Conservation (phyloP, 2,888 invertebrate species). For the Chymomyza fuscimana region DNA sequence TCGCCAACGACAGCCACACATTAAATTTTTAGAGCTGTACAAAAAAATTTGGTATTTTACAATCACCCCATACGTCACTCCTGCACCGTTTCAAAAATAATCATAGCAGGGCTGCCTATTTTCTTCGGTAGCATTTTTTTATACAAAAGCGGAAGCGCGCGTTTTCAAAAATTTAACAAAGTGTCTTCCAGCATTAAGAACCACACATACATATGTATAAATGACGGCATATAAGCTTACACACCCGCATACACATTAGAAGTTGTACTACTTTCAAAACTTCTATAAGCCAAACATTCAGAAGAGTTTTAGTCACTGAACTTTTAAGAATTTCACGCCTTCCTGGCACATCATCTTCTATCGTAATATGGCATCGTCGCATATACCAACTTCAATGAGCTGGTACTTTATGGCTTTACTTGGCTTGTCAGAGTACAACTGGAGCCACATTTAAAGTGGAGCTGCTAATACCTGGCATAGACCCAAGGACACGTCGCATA, state of each 20-base stretch:
- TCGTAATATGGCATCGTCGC: not conserved
- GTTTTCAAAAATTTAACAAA: too few relatives aligned
- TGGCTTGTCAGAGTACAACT: not conserved
- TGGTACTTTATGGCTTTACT: not conserved
- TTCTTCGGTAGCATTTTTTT: too few relatives aligned
- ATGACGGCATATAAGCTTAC: too few relatives aligned
- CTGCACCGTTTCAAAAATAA: too few relatives aligned
- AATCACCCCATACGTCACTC: too few relatives aligned
- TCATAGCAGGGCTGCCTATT: too few relatives aligned
- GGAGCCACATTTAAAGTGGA: not conserved
- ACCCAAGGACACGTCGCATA: not conserved
- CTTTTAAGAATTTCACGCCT: not conserved
- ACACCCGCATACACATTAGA: too few relatives aligned
- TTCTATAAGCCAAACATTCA: not conserved
- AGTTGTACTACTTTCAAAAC: not conserved
- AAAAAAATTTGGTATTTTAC: too few relatives aligned
- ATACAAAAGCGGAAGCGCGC: too few relatives aligned
- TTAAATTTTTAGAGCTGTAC: too few relatives aligned
- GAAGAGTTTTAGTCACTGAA: not conserved
- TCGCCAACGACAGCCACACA: fast-evolving
- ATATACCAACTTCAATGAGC: not conserved
- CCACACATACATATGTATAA: too few relatives aligned
- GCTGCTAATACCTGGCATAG: not conserved
- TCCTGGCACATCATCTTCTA: not conserved
- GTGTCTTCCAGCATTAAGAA: too few relatives aligned